Conservation (phyloP, 1,140 invertebrate species). For the Theocolax elegans region DNA sequence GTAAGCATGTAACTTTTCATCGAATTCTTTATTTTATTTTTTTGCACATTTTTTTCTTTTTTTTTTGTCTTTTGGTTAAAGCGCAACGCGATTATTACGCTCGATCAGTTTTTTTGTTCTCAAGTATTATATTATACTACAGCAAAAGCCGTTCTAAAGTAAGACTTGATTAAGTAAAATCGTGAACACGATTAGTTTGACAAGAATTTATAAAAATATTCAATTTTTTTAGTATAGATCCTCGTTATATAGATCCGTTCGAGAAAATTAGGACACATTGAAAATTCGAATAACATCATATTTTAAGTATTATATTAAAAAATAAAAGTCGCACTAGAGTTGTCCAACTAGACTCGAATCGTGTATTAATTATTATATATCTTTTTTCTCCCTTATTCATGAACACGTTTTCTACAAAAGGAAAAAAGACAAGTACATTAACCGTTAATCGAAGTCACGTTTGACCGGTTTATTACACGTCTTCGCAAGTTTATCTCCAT, state of each 20-base stretch:
- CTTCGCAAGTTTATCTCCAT: neutral
- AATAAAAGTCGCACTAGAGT: too few species aligned
- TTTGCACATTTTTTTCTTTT: slow-evolving; percentile 2
- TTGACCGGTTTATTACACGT: neutral
- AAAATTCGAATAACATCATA: too few species aligned
- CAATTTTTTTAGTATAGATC: neutral
- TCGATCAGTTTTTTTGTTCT: neutral
- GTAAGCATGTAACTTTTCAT: slow-evolving; percentile 36
- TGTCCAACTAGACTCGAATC: too few species aligned
- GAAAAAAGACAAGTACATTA: slow-evolving; percentile 10
- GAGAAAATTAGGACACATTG: too few species aligned
- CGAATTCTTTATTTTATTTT: slow-evolving; percentile 40
- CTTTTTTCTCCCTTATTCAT: neutral
- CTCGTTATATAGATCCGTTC: too few species aligned
- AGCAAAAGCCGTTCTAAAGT: slow-evolving; percentile 10
- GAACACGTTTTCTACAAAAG: neutral
- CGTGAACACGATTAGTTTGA: slow-evolving; percentile 26
- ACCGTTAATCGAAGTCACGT: slow-evolving; percentile 7
- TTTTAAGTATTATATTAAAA: too few species aligned
- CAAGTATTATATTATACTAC: slow-evolving; percentile 13
- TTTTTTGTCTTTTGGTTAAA: slow-evolving; percentile 1
- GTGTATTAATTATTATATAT: neutral
- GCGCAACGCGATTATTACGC: neutral
- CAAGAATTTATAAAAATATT: slow-evolving; percentile 33
- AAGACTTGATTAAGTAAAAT: slow-evolving; percentile 7